Conservation (phyloP, 2,113 vertebrate species). For the Pelecanoides urinatrix region DNA sequence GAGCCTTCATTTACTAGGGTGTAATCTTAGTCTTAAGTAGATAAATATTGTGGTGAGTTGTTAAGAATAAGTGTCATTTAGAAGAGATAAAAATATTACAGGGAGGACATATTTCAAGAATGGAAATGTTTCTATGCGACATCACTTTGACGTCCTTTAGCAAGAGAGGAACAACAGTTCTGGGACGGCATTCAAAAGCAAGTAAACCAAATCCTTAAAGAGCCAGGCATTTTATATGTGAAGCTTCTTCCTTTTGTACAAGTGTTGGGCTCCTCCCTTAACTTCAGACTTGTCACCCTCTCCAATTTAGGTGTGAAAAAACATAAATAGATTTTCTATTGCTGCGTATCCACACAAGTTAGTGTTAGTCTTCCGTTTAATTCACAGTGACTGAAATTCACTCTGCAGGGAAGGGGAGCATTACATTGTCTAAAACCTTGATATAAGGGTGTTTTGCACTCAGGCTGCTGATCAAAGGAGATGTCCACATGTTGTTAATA, state of each 20-base stretch:
- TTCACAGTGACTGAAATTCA: not conserved
- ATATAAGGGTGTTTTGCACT: not conserved
- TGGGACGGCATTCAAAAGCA: not conserved
- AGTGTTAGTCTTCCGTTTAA: not conserved
- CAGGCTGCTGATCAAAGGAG: constrained; percentile 18
- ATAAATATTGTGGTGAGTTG: constrained; percentile 9
- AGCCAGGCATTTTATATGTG: not conserved
- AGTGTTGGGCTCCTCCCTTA: not conserved
- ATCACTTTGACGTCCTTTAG: not conserved
- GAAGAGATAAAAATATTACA: not conserved
- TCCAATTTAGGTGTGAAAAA: not conserved
- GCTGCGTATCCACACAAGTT: not conserved
- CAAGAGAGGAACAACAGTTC: not conserved
- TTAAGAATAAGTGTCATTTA: constrained; percentile 6
- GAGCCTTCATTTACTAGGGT: not conserved
- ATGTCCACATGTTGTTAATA: constrained; percentile 13
- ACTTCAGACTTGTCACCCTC: not conserved
- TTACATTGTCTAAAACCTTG: not conserved
- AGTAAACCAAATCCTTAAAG: not conserved
- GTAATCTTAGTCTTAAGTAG: constrained; percentile 5
- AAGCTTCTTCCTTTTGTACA: not conserved
- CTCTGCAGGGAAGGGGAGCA: not conserved
- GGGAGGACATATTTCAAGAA: not conserved
- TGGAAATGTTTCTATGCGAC: not conserved
- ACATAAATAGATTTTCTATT: not conserved